Percentiles rank a stretch among this genome's conserved stretches.
Conservation (phyloP, 2,888 invertebrate genomes). For the Trichogramma evanescens region DNA sequence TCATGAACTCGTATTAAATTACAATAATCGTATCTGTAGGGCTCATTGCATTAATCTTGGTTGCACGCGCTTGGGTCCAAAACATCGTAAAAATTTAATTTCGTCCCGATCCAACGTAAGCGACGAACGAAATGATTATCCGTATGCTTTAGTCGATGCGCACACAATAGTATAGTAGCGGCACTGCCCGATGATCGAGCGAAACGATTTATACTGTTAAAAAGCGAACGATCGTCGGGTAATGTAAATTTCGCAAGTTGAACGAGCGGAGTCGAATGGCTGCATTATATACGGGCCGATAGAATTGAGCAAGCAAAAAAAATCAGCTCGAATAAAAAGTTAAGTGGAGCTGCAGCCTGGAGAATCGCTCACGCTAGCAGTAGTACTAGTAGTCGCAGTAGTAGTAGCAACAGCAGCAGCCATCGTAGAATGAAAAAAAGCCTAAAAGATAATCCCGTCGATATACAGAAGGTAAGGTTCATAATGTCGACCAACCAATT, state of each 20-base stretch:
- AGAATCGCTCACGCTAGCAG: too few relatives aligned
- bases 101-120: constrained; percentile 11
- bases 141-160: not conserved
- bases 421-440: too few relatives aligned
- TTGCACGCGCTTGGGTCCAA: constrained; percentile 4
- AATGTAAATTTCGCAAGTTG: constrained; percentile 16
- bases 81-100: constrained; percentile 21
- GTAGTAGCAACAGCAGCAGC: too few relatives aligned
- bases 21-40: constrained; percentile 16
- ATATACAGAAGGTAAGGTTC: too few relatives aligned
- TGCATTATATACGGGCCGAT: not conserved
- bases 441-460: too few relatives aligned
- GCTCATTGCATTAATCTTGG: constrained; percentile 17
- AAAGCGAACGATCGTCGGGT: constrained; percentile 9
- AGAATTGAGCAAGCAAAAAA: constrained; percentile 18
- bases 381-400: too few relatives aligned
- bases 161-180: not conserved
- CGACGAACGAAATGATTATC: not conserved
- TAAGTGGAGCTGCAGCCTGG: constrained; percentile 5
- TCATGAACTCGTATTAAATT: constrained; percentile 11
- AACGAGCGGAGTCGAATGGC: constrained; percentile 5
- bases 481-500: too few relatives aligned
- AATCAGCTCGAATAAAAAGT: constrained; percentile 14
- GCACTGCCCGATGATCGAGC: constrained; percentile 3
- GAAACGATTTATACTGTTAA: not conserved